A percentile compares a stretch with the other conserved stretches of the same genome.
These are phyloP conservation scores for Pardosa pseudoannulata DNA, from an alignment of 2,888 invertebrate species.

Conservation along the genomic window DNA sequence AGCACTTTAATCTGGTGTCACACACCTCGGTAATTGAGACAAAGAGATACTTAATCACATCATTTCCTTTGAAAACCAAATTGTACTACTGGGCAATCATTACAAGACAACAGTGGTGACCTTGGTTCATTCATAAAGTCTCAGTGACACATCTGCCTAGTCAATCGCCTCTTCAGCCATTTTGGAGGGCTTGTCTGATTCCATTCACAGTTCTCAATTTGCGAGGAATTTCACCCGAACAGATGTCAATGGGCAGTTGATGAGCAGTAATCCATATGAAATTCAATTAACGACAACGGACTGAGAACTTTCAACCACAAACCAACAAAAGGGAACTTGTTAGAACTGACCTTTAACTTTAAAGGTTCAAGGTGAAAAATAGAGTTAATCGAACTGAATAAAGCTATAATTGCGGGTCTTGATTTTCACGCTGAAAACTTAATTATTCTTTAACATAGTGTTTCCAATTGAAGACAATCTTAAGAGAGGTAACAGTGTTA, in stretches of 20 bases:
- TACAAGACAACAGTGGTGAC: too few species aligned
- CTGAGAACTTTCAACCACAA: not conserved
- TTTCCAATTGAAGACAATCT: too few species aligned
- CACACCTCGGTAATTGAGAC: too few species aligned
- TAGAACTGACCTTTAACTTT: conserved; percentile 38
- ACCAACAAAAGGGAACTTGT: conserved; percentile 25
- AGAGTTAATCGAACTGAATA: not conserved
- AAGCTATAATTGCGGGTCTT: too few species aligned
- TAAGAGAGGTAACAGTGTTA: too few species aligned
- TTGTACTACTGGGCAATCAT: too few species aligned
- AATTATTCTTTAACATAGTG: too few species aligned
- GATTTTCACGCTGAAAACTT: too few species aligned
- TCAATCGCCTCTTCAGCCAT: not conserved
- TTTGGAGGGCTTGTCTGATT: not conserved
- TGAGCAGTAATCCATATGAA: conserved; percentile 24
- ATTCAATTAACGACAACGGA: conserved; percentile 43
- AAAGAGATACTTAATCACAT: too few species aligned
- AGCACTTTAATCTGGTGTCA: too few species aligned
- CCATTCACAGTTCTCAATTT: conserved; percentile 3
- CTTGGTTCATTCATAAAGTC: conserved; percentile 5
- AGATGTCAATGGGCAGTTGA: conserved; percentile 20
- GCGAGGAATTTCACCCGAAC: conserved; percentile 8
- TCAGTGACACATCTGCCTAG: not conserved
- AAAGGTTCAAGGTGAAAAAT: conserved; percentile 34
- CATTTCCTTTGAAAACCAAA: too few species aligned